A percentile compares a stretch with the other conserved stretches of the same genome.
These are phyloP conservation scores for Anoura caudifer DNA, from an alignment of 2,113 vertebrate species.

Conservation along the genomic window DNA sequence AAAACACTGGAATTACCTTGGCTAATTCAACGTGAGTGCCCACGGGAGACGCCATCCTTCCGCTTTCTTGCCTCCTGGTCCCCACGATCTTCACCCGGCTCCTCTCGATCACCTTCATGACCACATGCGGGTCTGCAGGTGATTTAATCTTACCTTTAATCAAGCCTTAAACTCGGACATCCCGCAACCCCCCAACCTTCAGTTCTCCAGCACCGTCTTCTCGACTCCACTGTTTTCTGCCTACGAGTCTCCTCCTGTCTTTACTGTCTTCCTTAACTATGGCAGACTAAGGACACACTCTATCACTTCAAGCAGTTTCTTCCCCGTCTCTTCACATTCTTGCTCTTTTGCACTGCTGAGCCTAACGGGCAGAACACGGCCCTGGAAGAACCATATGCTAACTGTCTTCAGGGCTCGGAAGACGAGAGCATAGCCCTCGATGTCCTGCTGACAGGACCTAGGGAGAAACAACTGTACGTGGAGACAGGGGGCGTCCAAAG, in stretches of 20 bases:
- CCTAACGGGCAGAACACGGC: not conserved
- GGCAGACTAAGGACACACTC: not conserved
- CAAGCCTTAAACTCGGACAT: not conserved
- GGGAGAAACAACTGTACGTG: not conserved
- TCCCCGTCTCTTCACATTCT: not conserved
- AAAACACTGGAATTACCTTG: not conserved
- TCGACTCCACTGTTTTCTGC: not conserved
- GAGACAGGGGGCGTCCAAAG: not conserved
- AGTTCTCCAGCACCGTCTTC: not conserved
- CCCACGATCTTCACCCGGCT: not conserved
- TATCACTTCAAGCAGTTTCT: not conserved
- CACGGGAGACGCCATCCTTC: not conserved
- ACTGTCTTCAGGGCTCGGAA: not conserved
- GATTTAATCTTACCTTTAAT: not conserved
- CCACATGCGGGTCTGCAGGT: not conserved
- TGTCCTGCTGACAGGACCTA: not conserved
- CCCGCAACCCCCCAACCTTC: not conserved
- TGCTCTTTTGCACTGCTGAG: not conserved
- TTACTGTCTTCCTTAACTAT: not conserved
- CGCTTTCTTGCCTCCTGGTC: not conserved
- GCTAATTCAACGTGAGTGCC: not conserved
- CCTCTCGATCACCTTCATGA: not conserved
- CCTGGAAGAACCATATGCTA: not conserved
- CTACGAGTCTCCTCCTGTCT: not conserved
- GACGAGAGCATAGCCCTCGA: not conserved